Evolutionary conservation across 2,888 invertebrate genomes (phyloP).

Genomic region (Ephialtes manifestator): DNA sequence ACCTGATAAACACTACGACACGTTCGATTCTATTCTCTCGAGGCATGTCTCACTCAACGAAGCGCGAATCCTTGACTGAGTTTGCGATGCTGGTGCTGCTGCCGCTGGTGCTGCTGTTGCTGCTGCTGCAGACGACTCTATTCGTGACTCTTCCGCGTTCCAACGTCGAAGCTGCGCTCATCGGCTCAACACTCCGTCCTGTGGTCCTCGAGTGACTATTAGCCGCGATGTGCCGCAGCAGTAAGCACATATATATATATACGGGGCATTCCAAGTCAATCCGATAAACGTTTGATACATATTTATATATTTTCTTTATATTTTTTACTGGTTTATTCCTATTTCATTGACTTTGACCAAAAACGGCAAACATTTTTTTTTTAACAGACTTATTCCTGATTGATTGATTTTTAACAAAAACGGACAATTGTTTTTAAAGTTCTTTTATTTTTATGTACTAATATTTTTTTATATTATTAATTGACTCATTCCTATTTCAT

Average conservation of each 20-base stretch:
- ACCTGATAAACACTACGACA: conserved; percentile 58
- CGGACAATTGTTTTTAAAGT: too few species aligned
- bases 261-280: background rate
- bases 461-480: too few species aligned
- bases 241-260: background rate
- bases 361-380: too few species aligned
- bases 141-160: conserved; percentile 50
- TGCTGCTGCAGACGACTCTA: conserved; percentile 21
- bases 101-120: background rate
- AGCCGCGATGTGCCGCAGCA: background rate
- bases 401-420: too few species aligned
- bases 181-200: background rate
- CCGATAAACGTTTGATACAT: background rate
- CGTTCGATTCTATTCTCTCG: conserved; percentile 44
- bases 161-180: conserved; percentile 23
- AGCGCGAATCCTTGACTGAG: conserved; percentile 22
- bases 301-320: too few species aligned
- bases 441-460: too few species aligned
- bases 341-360: too few species aligned
- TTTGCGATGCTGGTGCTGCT: background rate
- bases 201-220: conserved; percentile 19
- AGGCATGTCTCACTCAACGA: conserved; percentile 39
- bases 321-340: too few species aligned
- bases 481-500: too few species aligned
- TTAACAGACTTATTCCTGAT: too few species aligned